Percentiles rank a stretch among this genome's conserved stretches.
Conservation (phyloP, 2,797 vertebrate genomes). For the Eupleurogrammus muticus region DNA sequence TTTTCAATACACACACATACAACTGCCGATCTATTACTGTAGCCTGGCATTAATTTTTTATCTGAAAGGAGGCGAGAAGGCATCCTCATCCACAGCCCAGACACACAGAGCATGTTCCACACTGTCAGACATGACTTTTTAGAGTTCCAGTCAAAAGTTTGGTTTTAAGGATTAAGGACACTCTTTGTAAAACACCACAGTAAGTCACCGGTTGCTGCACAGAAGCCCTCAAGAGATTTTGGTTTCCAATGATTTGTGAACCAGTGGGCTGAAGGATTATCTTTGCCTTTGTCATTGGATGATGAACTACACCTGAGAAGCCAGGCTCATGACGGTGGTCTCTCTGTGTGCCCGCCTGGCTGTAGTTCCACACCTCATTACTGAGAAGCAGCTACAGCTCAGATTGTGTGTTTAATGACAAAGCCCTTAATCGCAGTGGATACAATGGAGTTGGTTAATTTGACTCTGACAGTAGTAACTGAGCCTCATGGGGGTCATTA, state of each 20-base stretch:
- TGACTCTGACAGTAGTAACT: slow-evolving; percentile 24
- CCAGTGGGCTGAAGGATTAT: slow-evolving; percentile 29
- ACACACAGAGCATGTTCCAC: not conserved
- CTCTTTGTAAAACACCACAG: slow-evolving; percentile 7
- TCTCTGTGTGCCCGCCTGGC: slow-evolving; percentile 18
- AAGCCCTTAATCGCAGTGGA: slow-evolving; percentile 15
- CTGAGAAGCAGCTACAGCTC: slow-evolving; percentile 35
- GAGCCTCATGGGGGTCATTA: slow-evolving; percentile 14
- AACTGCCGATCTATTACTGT: slow-evolving; percentile 33
- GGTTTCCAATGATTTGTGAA: slow-evolving; percentile 5
- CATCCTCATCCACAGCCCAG: not conserved
- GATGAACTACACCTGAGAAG: slow-evolving; percentile 39
- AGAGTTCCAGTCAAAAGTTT: too few species aligned
- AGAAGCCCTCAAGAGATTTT: not conserved
- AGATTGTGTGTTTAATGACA: slow-evolving; percentile 37
- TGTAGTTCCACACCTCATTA: slow-evolving; percentile 43
- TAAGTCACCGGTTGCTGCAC: not conserved
- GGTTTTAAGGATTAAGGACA: not conserved
- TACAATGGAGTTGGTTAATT: slow-evolving; percentile 34
- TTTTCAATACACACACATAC: slow-evolving; percentile 11
- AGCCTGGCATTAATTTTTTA: slow-evolving; percentile 22
- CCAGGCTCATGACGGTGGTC: slow-evolving; percentile 20
- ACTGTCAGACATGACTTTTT: not conserved
- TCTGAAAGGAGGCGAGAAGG: slow-evolving; percentile 12
- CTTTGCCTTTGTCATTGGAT: slow-evolving; percentile 34